A percentile compares a stretch with the other conserved stretches of the same genome.
Evolutionary conservation across 2,888 invertebrate genomes (phyloP).

Genomic region (Fragum whitleyi): DNA sequence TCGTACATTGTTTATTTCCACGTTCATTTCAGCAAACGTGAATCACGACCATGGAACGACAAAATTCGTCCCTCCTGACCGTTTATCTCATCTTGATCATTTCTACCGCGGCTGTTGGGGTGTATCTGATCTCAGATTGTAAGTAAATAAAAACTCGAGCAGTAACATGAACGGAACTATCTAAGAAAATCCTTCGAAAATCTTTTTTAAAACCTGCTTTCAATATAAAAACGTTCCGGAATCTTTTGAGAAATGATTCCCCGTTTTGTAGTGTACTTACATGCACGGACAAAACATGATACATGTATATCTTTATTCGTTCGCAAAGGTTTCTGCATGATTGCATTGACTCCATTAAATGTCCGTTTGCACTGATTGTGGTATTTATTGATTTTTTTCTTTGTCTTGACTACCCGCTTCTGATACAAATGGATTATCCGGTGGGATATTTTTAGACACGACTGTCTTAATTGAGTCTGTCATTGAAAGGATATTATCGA

Average conservation of each 20-base stretch:
- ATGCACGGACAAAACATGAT: neutral
- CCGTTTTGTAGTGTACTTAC: neutral
- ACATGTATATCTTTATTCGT: neutral
- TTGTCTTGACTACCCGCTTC: too few relatives aligned
- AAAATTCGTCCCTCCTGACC: neutral
- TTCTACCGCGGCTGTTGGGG: neutral
- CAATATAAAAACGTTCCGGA: neutral
- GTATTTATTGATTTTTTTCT: too few relatives aligned
- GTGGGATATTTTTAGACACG: too few relatives aligned
- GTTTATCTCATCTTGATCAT: neutral
- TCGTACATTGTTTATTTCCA: too few relatives aligned
- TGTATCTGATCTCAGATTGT: constrained; percentile 36
- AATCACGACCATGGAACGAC: constrained; percentile 1
- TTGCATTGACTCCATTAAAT: too few relatives aligned
- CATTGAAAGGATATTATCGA: too few relatives aligned
- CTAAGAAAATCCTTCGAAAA: too few relatives aligned
- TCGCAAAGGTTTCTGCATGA: too few relatives aligned
- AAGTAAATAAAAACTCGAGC: neutral
- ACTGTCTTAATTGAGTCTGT: too few relatives aligned
- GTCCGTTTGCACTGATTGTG: neutral
- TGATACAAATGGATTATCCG: too few relatives aligned
- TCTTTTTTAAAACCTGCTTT: neutral
- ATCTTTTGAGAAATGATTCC: neutral
- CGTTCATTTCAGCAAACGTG: too few relatives aligned
- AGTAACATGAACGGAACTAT: too few relatives aligned